These are phyloP conservation scores for Drosophila kanekoi DNA, from an alignment of 2,888 invertebrate species.

Conservation along the genomic window DNA sequence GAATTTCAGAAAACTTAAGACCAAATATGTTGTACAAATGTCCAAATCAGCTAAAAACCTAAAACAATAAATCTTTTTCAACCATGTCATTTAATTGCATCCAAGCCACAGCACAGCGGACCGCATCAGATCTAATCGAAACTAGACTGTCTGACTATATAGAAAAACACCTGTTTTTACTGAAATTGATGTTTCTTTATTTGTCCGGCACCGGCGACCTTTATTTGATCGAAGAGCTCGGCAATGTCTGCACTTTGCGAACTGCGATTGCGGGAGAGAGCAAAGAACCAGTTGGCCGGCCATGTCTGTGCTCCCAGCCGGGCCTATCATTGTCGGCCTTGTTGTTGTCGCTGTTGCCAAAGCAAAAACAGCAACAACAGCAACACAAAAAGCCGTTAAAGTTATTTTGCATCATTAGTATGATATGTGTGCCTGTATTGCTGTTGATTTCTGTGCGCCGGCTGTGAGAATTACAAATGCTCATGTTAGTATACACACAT, in stretches of 20 bases:
- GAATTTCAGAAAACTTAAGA: constrained; percentile 35
- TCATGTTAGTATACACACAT: constrained; percentile 39
- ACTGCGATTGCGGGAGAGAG: constrained; percentile 67
- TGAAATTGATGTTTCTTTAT: constrained; percentile 35
- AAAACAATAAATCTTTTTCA: constrained; percentile 66
- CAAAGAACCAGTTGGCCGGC: constrained; percentile 71
- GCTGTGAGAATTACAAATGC: constrained; percentile 75
- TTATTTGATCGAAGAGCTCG: constrained; percentile 59
- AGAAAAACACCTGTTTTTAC: constrained; percentile 70
- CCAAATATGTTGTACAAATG: constrained; percentile 65
- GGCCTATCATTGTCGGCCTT: constrained; percentile 51
- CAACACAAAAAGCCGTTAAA: constrained; percentile 77
- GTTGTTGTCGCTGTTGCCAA: constrained; percentile 36
- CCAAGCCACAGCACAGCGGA: constrained; percentile 9
- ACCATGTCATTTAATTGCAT: constrained; percentile 47
- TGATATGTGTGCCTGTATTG: constrained; percentile 70
- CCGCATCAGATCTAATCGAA: constrained; percentile 19
- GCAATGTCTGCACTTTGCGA: constrained; percentile 68
- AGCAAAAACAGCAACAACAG: constrained; percentile 29
- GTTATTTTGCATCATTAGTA: constrained; percentile 83
- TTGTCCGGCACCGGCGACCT: constrained; percentile 60
- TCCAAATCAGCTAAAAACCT: constrained; percentile 50
- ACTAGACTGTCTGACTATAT: constrained; percentile 4
- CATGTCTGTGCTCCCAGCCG: constrained; percentile 34
- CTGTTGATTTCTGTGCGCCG: constrained; percentile 72